Conservation (phyloP, 2,888 invertebrate genomes). For the Mimumesa dahlbomi region DNA sequence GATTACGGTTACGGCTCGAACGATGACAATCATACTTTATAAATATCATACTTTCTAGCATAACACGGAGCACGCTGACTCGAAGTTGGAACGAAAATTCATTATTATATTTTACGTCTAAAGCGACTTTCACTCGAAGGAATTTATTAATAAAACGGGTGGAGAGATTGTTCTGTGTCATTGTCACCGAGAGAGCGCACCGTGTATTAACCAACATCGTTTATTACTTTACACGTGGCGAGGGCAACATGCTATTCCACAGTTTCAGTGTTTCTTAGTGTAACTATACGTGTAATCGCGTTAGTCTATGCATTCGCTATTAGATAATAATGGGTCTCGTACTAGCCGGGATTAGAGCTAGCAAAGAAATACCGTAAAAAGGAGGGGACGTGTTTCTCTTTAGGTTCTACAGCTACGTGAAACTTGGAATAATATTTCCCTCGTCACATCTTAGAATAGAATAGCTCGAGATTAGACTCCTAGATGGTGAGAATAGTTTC, state of each 20-base stretch:
- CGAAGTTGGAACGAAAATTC: too few species aligned
- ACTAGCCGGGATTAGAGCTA: background rate
- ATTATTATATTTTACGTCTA: too few species aligned
- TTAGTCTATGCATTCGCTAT: slow-evolving; percentile 8
- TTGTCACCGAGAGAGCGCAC: slow-evolving; percentile 19
- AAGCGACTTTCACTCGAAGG: too few species aligned
- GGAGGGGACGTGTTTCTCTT: background rate
- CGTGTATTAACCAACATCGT: slow-evolving; percentile 1
- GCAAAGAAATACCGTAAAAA: background rate
- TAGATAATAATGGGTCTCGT: background rate
- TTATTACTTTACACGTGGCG: background rate
- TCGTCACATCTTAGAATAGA: background rate
- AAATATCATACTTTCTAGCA: too few species aligned
- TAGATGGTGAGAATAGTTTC: background rate
- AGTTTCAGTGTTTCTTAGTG: background rate
- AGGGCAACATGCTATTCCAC: background rate
- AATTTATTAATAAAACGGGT: too few species aligned
- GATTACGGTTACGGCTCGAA: slow-evolving; percentile 26
- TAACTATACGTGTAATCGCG: slow-evolving; percentile 12
- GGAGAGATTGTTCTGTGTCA: background rate
- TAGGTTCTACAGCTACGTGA: background rate
- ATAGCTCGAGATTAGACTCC: background rate
- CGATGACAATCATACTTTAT: slow-evolving; percentile 9
- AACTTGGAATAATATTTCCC: slow-evolving; percentile 1
- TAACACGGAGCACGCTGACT: too few species aligned